Evolutionary conservation across 2,113 vertebrate genomes (phyloP).

Genomic region (Archilochus colubris): DNA sequence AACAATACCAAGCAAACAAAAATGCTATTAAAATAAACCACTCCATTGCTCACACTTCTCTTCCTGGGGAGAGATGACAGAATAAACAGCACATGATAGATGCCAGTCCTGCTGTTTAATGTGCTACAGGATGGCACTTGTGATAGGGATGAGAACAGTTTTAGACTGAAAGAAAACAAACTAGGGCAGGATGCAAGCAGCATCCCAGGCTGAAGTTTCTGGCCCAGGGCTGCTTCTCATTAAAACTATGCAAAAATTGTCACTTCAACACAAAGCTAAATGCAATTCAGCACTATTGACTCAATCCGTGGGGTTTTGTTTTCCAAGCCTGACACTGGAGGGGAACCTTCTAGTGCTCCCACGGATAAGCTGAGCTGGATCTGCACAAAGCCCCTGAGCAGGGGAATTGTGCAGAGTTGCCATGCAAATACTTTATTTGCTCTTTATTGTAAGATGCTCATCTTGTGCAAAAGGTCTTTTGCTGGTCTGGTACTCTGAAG

Average conservation of each 20-base stretch:
- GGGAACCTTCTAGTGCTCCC: background rate
- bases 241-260: constrained; percentile 46
- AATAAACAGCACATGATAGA: constrained; percentile 29
- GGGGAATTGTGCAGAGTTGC: background rate
- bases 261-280: constrained; percentile 38
- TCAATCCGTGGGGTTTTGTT: background rate
- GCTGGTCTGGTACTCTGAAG: background rate
- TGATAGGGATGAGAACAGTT: background rate
- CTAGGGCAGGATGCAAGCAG: background rate
- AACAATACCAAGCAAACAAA: background rate
- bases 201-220: constrained; percentile 29
- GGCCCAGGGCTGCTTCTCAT: constrained; percentile 46
- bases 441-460: background rate
- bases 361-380: background rate
- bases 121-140: background rate
- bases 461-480: background rate
- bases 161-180: background rate
- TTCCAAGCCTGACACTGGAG: background rate
- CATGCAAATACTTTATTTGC: background rate
- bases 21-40: constrained; percentile 52
- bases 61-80: constrained; percentile 50
- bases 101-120: background rate
- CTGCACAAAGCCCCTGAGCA: background rate
- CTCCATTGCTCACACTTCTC: constrained; percentile 14
- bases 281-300: constrained; percentile 40